Conservation (phyloP, 37 sponge, comb jelly and placozoan genomes). For the Oopsacas minuta region DNA sequence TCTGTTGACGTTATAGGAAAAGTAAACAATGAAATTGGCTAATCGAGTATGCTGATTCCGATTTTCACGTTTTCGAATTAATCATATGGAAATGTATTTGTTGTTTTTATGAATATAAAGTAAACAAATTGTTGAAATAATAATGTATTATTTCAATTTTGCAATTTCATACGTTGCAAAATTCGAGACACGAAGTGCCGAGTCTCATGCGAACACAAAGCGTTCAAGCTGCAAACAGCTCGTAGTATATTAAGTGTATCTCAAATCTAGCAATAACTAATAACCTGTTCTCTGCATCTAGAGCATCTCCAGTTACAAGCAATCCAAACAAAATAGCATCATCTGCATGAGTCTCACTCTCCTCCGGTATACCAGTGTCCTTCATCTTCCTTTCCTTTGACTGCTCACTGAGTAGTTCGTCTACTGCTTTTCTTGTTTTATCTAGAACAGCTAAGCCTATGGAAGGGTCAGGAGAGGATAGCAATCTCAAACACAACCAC, state of each 20-base stretch:
- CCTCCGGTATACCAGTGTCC: not conserved
- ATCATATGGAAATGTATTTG: too few species aligned
- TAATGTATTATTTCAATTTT: too few species aligned
- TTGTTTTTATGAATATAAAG: too few species aligned
- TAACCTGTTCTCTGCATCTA: slow-evolving; percentile 24
- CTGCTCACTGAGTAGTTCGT: not conserved
- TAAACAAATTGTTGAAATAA: too few species aligned
- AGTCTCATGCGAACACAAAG: too few species aligned
- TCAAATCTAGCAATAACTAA: not conserved
- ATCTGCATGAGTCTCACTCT: slow-evolving; percentile 51
- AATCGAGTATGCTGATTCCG: too few species aligned
- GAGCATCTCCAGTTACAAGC: slow-evolving; percentile 33
- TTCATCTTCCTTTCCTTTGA: not conserved
- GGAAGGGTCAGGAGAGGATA: slow-evolving; percentile 13
- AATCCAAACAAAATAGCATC: slow-evolving; percentile 59
- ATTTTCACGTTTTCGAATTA: too few species aligned
- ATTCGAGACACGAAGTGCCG: too few species aligned
- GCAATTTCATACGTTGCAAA: too few species aligned
- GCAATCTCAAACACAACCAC: slow-evolving; percentile 17
- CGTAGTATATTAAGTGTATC: not conserved
- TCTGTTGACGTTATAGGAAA: too few species aligned
- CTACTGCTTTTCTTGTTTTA: not conserved
- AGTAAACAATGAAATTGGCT: too few species aligned
- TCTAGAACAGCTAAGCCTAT: not conserved
- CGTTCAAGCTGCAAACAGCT: too few species aligned